phyloP scores from a whole-genome alignment of 2,888 invertebrate species.

The Teleiodes luculella region DNA sequence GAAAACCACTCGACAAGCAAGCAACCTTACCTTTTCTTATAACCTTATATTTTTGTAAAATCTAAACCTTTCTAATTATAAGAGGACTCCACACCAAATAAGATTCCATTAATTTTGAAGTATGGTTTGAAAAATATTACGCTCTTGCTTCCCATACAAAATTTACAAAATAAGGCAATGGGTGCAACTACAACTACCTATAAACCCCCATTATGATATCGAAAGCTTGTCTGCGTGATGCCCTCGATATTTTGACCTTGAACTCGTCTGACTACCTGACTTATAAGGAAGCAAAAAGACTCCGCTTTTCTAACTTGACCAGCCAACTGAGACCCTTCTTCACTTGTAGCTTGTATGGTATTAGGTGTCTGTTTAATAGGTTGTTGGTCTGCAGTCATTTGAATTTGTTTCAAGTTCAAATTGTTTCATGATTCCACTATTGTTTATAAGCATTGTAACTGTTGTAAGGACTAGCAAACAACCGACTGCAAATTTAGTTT shows the following conservation, averaged over 20 bases:
- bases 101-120: no score
- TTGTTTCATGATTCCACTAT: not conserved
- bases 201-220: constrained; percentile 1
- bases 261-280: constrained; percentile 2
- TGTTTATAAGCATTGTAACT: not conserved
- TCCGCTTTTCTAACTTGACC: not conserved
- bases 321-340: no score
- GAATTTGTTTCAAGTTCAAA: not conserved
- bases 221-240: constrained; percentile 1
- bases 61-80: no score
- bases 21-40: no score
- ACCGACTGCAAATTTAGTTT: no score
- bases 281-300: constrained; percentile 2
- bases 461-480: not conserved
- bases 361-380: not conserved
- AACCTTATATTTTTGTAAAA: no score
- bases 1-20: no score
- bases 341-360: not conserved
- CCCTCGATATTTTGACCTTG: constrained; percentile 11
- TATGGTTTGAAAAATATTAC: no score
- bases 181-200: not conserved
- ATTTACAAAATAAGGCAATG: no score
- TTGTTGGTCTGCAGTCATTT: not conserved
- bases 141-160: no score
- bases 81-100: no score